A percentile compares a stretch with the other conserved stretches of the same genome.
phyloP scores from a whole-genome alignment of 1,140 invertebrate genomes.

The Aleiodes sp. region DNA sequence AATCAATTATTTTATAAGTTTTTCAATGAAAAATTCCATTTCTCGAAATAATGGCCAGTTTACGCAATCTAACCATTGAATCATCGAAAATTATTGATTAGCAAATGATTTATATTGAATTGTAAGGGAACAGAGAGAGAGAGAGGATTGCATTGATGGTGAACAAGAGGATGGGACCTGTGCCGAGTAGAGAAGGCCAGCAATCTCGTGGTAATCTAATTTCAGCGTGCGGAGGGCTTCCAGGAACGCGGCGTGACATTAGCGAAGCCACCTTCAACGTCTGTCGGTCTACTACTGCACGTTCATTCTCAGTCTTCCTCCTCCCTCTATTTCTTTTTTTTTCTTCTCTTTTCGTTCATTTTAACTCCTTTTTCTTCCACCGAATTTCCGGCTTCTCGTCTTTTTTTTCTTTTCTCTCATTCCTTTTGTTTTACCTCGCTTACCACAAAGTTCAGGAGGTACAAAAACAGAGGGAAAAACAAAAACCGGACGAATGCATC shows the following conservation, averaged over 20 bases:
- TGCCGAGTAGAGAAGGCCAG: constrained; percentile 46
- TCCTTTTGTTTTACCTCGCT: constrained; percentile 7
- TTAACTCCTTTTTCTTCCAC: background rate
- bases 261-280: constrained; percentile 51
- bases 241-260: constrained; percentile 58
- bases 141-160: constrained; percentile 6
- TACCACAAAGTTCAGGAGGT: constrained; percentile 4
- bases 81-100: background rate
- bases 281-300: constrained; percentile 11
- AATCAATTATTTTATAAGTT: too few relatives aligned
- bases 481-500: background rate
- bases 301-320: background rate
- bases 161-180: constrained; percentile 5
- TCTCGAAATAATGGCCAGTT: too few relatives aligned
- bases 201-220: constrained; percentile 62
- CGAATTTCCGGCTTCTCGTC: constrained; percentile 14
- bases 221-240: constrained; percentile 59
- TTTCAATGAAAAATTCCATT: too few relatives aligned
- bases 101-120: background rate
- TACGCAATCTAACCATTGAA: too few relatives aligned
- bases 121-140: background rate
- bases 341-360: background rate
- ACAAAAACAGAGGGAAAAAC: background rate
- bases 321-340: constrained; percentile 20
- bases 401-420: constrained; percentile 11